phyloP scores from a whole-genome alignment of 2,888 invertebrate species.

The Lapara coniferarum region DNA sequence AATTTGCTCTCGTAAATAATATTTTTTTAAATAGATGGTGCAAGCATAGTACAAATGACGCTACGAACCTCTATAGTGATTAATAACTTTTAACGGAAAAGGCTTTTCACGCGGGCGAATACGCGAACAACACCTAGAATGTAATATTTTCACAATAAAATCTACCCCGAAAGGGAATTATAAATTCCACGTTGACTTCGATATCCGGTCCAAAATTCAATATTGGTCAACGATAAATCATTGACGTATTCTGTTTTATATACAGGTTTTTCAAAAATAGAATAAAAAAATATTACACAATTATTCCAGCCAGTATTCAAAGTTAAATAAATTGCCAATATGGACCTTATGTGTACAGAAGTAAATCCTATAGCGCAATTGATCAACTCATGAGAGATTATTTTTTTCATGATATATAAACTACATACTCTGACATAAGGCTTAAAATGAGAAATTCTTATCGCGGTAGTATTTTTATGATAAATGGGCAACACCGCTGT shows the following conservation, averaged over 20 bases:
- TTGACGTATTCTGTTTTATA: background rate
- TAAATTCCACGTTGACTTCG: no score
- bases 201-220: no score
- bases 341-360: background rate
- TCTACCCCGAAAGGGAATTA: no score
- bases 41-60: no score
- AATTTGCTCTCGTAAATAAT: no score
- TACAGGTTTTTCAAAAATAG: background rate
- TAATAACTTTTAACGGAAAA: no score
- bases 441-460: background rate
- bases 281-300: background rate
- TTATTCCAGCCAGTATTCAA: background rate
- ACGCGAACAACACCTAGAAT: no score
- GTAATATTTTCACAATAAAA: no score
- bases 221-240: no score
- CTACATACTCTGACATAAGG: background rate
- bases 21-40: no score
- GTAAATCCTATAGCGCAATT: background rate
- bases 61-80: no score
- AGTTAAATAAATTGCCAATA: background rate
- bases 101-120: no score
- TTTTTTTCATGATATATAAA: background rate
- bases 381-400: background rate
- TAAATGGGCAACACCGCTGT: conserved; percentile 11
- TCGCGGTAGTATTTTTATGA: conserved; percentile 2